Evolutionary conservation across 23 tunicate genomes (phyloP).

Genomic region (Corella eumyota): DNA sequence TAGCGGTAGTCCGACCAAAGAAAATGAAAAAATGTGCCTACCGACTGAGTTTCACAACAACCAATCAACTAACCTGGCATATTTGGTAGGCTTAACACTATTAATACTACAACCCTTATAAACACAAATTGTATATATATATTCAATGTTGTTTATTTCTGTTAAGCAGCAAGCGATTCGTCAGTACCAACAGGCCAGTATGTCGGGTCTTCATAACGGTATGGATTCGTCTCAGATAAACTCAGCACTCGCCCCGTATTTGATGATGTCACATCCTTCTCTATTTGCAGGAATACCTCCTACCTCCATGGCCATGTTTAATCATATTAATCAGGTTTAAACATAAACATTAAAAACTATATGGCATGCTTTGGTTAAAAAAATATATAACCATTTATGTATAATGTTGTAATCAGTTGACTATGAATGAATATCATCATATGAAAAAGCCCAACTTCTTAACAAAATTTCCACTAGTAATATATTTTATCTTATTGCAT

Average conservation of each 20-base stretch:
- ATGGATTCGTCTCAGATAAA: slow-evolving; percentile 52
- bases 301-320: slow-evolving; percentile 60
- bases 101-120: background rate
- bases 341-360: background rate
- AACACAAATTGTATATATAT: background rate
- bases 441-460: too few relatives aligned
- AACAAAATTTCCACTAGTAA: too few relatives aligned
- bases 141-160: background rate
- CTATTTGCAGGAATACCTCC: slow-evolving; percentile 64
- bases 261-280: slow-evolving; percentile 85
- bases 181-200: slow-evolving; percentile 65
- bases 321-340: slow-evolving; percentile 70
- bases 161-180: slow-evolving; percentile 37
- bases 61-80: slow-evolving; percentile 35
- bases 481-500: too few relatives aligned
- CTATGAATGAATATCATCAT: too few relatives aligned
- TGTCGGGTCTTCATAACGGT: slow-evolving; percentile 61
- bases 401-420: too few relatives aligned
- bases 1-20: slow-evolving; percentile 60
- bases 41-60: slow-evolving; percentile 20
- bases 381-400: too few relatives aligned
- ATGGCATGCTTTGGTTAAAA: too few relatives aligned
- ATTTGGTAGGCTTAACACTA: slow-evolving; percentile 6
- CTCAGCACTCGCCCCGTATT: slow-evolving; percentile 54
- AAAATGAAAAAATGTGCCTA: slow-evolving; percentile 25